These are phyloP conservation scores for Nibea albiflora DNA, from an alignment of 2,113 vertebrate genomes.

Conservation along the genomic window DNA sequence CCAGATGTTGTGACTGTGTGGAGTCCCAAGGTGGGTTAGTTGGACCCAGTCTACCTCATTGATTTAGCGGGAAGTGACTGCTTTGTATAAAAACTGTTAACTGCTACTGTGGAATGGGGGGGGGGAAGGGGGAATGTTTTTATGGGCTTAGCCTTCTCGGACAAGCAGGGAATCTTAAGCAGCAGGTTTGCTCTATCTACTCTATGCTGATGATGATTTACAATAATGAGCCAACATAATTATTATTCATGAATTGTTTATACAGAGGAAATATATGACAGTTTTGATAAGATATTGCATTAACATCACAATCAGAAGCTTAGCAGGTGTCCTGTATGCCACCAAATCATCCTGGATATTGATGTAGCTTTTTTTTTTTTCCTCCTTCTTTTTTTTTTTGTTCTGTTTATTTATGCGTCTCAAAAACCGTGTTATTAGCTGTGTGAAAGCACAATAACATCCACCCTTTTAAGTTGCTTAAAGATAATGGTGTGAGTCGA, in stretches of 20 bases:
- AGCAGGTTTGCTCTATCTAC: constrained; percentile 86
- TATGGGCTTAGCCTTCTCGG: constrained; percentile 83
- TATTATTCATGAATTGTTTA: constrained; percentile 81
- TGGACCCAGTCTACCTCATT: constrained; percentile 89
- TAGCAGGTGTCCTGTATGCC: constrained; percentile 71
- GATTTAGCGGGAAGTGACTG: constrained; percentile 85
- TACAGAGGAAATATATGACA: constrained; percentile 80
- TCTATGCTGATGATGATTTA: constrained; percentile 84
- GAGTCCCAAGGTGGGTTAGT: constrained; percentile 83
- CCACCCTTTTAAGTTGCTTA: constrained; percentile 55
- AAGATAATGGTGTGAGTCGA: constrained; percentile 51
- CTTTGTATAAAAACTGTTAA: constrained; percentile 86
- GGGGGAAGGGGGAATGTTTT: constrained; percentile 75
- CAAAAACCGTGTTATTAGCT: constrained; percentile 62
- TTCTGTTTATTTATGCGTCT: constrained; percentile 65
- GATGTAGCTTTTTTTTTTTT: constrained; percentile 69
- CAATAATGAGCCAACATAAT: constrained; percentile 83
- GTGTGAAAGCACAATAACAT: constrained; percentile 80
- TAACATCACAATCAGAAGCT: constrained; percentile 82
- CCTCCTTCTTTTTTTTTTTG: constrained; percentile 18
- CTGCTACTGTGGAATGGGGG: constrained; percentile 82
- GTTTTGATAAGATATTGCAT: constrained; percentile 82
- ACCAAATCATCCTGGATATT: constrained; percentile 75
- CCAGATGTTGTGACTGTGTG: constrained; percentile 74
- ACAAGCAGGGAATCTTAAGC: constrained; percentile 87